Base-by-base conservation (phyloP, 1,140 invertebrate species). In the Trichonephila clavata region DNA sequence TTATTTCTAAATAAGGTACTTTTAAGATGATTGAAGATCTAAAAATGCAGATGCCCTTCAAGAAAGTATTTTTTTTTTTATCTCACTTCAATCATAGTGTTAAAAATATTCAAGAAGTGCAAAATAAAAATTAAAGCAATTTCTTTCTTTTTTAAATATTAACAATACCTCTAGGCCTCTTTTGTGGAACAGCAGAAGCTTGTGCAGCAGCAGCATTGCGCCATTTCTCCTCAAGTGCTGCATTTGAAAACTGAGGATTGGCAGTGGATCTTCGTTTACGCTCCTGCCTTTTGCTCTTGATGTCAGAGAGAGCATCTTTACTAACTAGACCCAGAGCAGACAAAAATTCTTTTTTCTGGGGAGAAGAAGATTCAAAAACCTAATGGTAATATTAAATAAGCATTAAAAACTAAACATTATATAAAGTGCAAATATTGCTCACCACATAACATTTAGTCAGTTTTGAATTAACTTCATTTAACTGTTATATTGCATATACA, bases 181-280 rank as follows among this genome's bases (percentile, higher is more conserved):
- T 94, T n/a, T 61, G 68, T n/a, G 92, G 87, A 43, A 63, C 24
- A 43, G 86, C 61, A 18, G 65, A 27, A 65, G 86, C 94, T 65
- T 88, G 92, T 77, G 90, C 84, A 71, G 89, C 86, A 86, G 94
- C 94, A 65, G 95, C 94, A 57, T 86, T 95, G 21, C 93, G 88
- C 61, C 94, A 89, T 90, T 95, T 95, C 61, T 95, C 95, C 94
- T 95, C 95, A 8, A 95, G 50, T n/a, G 95, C 95, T 50, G 95
- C 95, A 94, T 94, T 93, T 27, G 94, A 95, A 93, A 96, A 96
- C 81, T 96, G 95, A 57, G 96, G 96, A 94, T 96, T 96, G 43
- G 96, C 96, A 60, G 96, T 96, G 18, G 95, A 95, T 71, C 96
- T 92, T 18, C 96, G 94, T 93, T 96, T 96, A 89, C 96, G 92